These are phyloP conservation scores for Siphonodentalium dalli DNA, from an alignment of 2,888 invertebrate species.

Conservation along the genomic window DNA sequence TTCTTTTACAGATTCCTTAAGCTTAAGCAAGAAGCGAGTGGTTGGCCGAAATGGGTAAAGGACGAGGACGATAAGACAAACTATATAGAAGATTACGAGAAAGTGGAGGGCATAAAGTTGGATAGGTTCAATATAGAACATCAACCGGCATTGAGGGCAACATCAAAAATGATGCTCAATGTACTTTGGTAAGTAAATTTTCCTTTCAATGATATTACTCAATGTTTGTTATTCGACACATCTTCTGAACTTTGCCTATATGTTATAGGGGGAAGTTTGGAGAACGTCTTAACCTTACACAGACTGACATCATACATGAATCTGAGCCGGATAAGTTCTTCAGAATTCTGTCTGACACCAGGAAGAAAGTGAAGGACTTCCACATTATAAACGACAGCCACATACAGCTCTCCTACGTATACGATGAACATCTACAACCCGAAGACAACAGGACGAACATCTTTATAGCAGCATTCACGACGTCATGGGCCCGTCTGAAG, in stretches of 20 bases:
- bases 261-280: slow-evolving; percentile 7
- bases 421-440: not conserved
- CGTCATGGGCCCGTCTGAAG: too few species aligned
- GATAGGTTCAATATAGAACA: not conserved
- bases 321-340: slow-evolving; percentile 9
- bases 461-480: too few species aligned
- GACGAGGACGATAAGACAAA: not conserved
- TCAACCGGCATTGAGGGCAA: not conserved
- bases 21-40: too few species aligned
- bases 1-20: too few species aligned
- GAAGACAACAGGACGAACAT: slow-evolving; percentile 7
- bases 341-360: not conserved
- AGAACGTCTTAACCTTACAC: not conserved
- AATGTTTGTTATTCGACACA: too few species aligned
- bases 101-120: not conserved
- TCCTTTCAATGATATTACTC: too few species aligned
- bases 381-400: slow-evolving; percentile 8
- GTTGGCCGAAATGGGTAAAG: not conserved
- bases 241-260: not conserved
- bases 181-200: too few species aligned
- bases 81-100: not conserved
- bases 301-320: not conserved
- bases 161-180: slow-evolving; percentile 11
- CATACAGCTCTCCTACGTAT: not conserved
- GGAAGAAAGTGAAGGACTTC: slow-evolving; percentile 10